Evolutionary conservation across 2,888 invertebrate genomes (phyloP).

Genomic region (Epinotia demarniana): DNA sequence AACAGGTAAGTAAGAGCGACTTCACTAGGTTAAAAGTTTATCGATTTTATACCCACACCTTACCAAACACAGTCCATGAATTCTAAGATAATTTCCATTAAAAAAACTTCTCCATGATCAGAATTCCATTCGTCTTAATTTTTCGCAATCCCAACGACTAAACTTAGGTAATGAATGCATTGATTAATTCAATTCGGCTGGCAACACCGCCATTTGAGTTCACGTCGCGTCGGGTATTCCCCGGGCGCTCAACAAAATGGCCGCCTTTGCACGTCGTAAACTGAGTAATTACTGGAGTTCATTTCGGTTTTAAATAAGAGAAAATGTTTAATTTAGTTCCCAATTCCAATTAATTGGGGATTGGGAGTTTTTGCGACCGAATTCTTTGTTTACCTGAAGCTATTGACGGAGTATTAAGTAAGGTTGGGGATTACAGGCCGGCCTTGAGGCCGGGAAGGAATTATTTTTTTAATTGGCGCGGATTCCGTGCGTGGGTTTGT

Average conservation of each 20-base stretch:
- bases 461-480: slow-evolving; percentile 31
- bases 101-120: background rate
- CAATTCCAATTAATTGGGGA: slow-evolving; percentile 81
- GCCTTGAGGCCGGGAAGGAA: slow-evolving; percentile 13
- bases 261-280: slow-evolving; percentile 81
- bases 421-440: slow-evolving; percentile 15
- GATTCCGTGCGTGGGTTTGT: slow-evolving; percentile 9
- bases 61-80: background rate
- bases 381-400: slow-evolving; percentile 48
- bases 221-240: slow-evolving; percentile 44
- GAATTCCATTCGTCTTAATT: slow-evolving; percentile 8
- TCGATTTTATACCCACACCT: background rate
- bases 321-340: slow-evolving; percentile 82
- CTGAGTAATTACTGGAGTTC: slow-evolving; percentile 83
- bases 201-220: slow-evolving; percentile 74
- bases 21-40: background rate
- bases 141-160: slow-evolving; percentile 45
- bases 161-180: slow-evolving; percentile 70
- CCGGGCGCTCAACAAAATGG: slow-evolving; percentile 68
- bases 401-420: slow-evolving; percentile 57
- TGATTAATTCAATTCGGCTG: slow-evolving; percentile 74
- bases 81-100: background rate
- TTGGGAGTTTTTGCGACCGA: slow-evolving; percentile 54
- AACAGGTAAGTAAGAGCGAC: background rate
- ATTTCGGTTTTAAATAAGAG: slow-evolving; percentile 83